Evolutionary conservation across 2,888 invertebrate species (phyloP), one percentile per base, ranked within the genome.

Genomic region (Agrilus mali): DNA sequence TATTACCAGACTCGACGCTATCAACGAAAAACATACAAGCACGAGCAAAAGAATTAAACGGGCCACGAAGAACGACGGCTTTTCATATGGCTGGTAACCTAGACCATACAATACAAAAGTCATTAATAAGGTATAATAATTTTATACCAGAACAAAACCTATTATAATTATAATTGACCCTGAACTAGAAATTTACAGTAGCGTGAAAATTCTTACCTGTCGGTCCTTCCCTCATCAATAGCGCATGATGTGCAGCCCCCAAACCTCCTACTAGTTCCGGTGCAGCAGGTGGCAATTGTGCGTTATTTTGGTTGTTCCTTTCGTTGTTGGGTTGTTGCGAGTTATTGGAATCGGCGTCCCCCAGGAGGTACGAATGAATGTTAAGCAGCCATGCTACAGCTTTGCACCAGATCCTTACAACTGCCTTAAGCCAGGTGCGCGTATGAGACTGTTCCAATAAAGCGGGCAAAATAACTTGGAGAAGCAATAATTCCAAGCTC

Each of bases 401-500:
- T 17, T 76, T 73, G 63, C 93, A 94, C 94, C 94, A 94, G 43
- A 80, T 74, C 7, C 86, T 76, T 1, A 97, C 80, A 8, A 88
- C 69, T n/a, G 81, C 80, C 65, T 96, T 95, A 48, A 97, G 69
- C 92, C 96, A 95, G 7, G 85, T 84, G 7, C 95, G 76, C 0
- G 95, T 95, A 64, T 97, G 95, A 0, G 92, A 89, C 67, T 98
- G 96, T 60, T 98, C 97, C 46, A 98, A 71, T 34, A 98, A 71
- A 0, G 96, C 95, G 1, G 97, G 98, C 42, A 98, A 73, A 40
- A 98, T 90, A 32, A 97, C 82, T 75, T 95, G 95, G 36, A 95
- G 70, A 13, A 95, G 68, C 33, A 97, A 70, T 42, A 98, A 68
- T 62, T 98, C 97, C 59, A 98, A 68, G 14, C 95, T 95, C 7